phyloP scores from a whole-genome alignment of 2,113 vertebrate species.

The Phaethornis superciliosus region DNA sequence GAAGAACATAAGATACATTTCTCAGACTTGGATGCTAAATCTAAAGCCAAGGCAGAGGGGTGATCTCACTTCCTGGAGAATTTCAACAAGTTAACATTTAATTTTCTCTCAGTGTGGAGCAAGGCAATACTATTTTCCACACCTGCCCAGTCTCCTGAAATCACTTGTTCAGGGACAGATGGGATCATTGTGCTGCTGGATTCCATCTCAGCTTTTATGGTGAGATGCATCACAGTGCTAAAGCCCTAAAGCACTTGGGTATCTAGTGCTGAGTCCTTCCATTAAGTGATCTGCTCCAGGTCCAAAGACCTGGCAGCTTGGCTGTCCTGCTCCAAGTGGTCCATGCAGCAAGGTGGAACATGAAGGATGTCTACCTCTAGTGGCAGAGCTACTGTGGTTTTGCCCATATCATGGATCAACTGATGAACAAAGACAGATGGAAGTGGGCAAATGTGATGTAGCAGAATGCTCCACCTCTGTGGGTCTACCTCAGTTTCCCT shows the following conservation, averaged over 20 bases:
- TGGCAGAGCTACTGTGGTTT: background rate
- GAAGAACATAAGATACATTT: background rate
- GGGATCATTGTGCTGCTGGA: background rate
- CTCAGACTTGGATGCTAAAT: background rate
- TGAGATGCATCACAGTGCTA: background rate
- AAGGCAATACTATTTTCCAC: background rate
- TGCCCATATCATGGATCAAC: background rate
- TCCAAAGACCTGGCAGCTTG: background rate
- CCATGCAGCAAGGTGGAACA: background rate
- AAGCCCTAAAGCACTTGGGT: background rate
- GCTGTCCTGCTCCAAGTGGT: background rate
- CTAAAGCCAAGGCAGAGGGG: background rate
- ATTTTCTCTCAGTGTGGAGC: background rate
- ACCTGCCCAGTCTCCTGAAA: background rate
- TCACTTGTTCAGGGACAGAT: background rate
- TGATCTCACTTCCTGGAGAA: background rate
- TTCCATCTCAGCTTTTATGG: background rate
- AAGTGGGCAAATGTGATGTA: background rate
- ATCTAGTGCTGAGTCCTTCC: background rate
- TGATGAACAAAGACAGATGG: background rate
- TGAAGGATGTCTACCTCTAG: background rate
- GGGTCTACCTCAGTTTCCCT: too few relatives aligned
- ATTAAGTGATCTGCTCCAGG: background rate
- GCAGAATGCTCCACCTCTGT: too few relatives aligned
- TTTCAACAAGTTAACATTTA: background rate